These are phyloP conservation scores for Ptyas mucosa DNA, from an alignment of 2,113 vertebrate species.

Conservation along the genomic window DNA sequence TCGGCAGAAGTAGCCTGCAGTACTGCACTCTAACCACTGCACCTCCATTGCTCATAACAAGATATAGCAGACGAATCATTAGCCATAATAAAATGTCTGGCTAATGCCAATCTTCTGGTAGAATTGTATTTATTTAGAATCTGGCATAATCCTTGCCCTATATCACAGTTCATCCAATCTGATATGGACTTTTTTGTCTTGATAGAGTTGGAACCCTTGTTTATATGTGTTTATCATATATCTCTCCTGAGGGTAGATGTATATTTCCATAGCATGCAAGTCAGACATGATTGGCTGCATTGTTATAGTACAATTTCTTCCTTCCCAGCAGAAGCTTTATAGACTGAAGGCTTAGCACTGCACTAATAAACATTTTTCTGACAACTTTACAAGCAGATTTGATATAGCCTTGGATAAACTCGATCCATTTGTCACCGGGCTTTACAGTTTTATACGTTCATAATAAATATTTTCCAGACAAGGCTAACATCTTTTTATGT, in stretches of 20 bases:
- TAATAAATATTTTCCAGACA: slow-evolving; percentile 22
- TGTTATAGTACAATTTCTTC: background rate
- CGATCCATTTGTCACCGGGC: background rate
- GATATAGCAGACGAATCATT: background rate
- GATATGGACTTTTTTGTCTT: background rate
- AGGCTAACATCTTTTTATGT: slow-evolving; percentile 4
- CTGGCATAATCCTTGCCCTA: background rate
- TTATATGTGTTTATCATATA: background rate
- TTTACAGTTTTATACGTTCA: slow-evolving; percentile 37
- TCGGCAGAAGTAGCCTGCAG: no score
- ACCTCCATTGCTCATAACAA: background rate
- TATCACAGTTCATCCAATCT: background rate
- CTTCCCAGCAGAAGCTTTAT: background rate
- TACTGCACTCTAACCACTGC: no score
- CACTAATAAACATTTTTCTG: slow-evolving; percentile 3
- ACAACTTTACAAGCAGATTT: background rate
- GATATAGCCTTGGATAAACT: slow-evolving; percentile 22
- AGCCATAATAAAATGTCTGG: background rate
- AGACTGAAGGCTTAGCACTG: background rate
- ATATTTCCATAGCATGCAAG: background rate
- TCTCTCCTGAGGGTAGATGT: background rate
- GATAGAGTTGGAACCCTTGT: background rate
- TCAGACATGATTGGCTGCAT: background rate
- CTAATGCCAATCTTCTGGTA: background rate
- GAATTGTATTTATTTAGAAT: background rate